Conservation (phyloP, 2,888 invertebrate species). For the Tipula lateralis region DNA sequence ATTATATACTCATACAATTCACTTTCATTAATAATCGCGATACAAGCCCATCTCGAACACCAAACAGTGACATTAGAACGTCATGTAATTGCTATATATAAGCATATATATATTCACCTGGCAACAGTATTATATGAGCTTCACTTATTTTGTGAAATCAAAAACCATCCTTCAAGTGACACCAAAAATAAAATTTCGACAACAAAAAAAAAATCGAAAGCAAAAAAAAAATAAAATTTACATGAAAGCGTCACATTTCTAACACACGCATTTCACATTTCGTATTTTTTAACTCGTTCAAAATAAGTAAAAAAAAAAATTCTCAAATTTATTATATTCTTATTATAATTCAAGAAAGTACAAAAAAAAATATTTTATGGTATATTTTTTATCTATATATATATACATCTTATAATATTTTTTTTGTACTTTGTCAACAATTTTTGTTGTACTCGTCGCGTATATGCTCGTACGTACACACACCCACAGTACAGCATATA, state of each 20-base stretch:
- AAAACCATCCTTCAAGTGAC: constrained; percentile 5
- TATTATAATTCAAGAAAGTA: constrained; percentile 11
- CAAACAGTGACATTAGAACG: too few relatives aligned
- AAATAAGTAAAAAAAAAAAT: background rate
- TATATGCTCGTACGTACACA: background rate
- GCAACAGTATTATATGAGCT: background rate
- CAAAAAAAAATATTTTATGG: background rate
- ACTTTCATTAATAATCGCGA: too few relatives aligned
- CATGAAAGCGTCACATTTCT: constrained; percentile 11
- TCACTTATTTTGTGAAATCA: background rate
- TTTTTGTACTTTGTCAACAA: background rate
- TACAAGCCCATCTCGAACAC: too few relatives aligned
- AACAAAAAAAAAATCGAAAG: background rate
- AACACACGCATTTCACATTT: background rate
- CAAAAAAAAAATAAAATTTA: background rate
- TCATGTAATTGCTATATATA: too few relatives aligned
- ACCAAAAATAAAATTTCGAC: background rate
- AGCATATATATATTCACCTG: background rate
- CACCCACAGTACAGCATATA: background rate
- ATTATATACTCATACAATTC: too few relatives aligned
- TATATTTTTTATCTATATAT: background rate
- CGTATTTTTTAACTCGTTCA: background rate
- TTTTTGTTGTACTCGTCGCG: background rate
- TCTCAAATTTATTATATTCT: constrained; percentile 5
- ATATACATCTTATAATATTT: background rate